Percentiles rank a stretch among this genome's conserved stretches.
phyloP scores from a whole-genome alignment of 2,113 vertebrate species.

The Nettapus auritus region DNA sequence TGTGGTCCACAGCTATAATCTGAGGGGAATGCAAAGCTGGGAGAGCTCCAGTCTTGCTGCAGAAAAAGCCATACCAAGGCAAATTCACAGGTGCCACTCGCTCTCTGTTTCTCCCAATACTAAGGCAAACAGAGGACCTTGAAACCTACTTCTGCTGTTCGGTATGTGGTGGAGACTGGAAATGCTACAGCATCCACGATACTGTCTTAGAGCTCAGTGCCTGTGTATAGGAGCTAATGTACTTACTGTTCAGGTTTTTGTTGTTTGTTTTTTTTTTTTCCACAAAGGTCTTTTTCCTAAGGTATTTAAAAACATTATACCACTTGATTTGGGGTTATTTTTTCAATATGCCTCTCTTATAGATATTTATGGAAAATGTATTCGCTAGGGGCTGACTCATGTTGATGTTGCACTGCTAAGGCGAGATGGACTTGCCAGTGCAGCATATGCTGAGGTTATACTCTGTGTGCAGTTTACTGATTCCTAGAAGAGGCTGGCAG shows the following conservation, averaged over 20 bases:
- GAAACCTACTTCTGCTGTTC: not conserved
- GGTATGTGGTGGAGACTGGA: not conserved
- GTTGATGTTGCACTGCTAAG: not conserved
- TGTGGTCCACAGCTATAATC: not conserved
- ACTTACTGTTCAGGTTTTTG: not conserved
- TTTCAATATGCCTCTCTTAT: not conserved
- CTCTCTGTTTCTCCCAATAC: not conserved
- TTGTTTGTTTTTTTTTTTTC: no score
- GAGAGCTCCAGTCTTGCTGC: not conserved
- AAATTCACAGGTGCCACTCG: not conserved
- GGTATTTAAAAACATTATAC: not conserved
- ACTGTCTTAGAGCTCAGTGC: not conserved
- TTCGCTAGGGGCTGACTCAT: not conserved
- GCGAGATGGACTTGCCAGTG: not conserved
- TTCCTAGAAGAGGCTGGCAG: constrained; percentile 18
- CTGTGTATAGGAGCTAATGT: not conserved
- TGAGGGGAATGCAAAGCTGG: not conserved
- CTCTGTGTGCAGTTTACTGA: not conserved
- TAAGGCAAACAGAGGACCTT: not conserved
- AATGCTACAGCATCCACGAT: not conserved
- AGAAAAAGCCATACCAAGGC: not conserved
- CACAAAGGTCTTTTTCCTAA: not conserved
- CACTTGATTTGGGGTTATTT: not conserved
- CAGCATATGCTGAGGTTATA: not conserved
- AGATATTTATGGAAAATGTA: not conserved